Base-by-base conservation (phyloP, 1,140 invertebrate genomes). In the Glossosoma conforme region DNA sequence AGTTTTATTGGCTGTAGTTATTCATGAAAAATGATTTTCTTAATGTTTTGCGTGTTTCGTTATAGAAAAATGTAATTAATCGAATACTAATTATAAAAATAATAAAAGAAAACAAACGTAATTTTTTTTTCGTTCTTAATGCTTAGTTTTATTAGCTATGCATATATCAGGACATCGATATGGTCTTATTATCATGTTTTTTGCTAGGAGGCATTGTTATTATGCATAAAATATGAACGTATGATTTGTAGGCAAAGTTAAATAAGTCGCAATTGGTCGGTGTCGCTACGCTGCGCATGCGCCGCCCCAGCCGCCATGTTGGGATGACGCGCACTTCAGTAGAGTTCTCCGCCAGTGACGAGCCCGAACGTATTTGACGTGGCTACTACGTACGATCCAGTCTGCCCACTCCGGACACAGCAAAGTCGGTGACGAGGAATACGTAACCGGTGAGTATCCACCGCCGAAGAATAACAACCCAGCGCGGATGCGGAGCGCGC, bases 381-480 rank as follows among this genome's bases (percentile, higher is more conserved):
- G 86, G 86, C 86, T 86, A 84, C 86, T 89, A 91, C 87, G 87
- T 89, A 89, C 86, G 81, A 82, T 84, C 80, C 80, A 80, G 78
- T 83, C 87, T 87, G 84, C 85, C 87, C 87, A 89, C 84, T 91
- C 86, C 83, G 83, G 84, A 86, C 83, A 84, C 86, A 84, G 85
- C 85, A 87, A 87, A 88, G 77, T 86, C 85, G 83, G 86, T 89
- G 86, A 89, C 87, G 87, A 89, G 84, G 85, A 89, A 87, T 88
- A 89, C 87, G 87, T 89, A 91, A 89, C 84, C 86, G 85, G 85
- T 88, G 85, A 87, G 86, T 87, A 84, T 79, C 76, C 81, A 80
- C 65, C 37, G 81, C 74, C 75, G 78, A 78, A 77, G 76, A 77
- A 81, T 81, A 83, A 80, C 79, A 78, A 75, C 71, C 78, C 76